Evolutionary conservation across 2,888 invertebrate genomes (phyloP), one percentile per base, ranked within the genome.

Genomic region (Acheta domesticus): DNA sequence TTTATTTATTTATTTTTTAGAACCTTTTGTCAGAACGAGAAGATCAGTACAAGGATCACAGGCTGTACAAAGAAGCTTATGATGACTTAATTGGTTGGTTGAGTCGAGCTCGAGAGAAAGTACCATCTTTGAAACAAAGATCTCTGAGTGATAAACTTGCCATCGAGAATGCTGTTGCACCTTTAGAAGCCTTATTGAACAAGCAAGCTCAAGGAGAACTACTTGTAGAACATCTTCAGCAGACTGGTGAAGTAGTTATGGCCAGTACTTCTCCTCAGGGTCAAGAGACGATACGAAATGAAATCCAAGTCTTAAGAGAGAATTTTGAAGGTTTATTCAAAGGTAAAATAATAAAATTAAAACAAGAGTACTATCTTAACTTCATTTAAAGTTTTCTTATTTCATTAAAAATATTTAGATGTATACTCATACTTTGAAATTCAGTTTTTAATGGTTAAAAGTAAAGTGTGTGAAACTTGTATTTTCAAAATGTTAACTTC

Each of bases 141-240:
- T 92, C 94, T 4, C 87, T 96, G 0, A 93, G 95, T 77, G 96
- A 96, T 84, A 95, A 96, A 86, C 86, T 96, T 80, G 94, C 96
- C 0, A 93, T 97, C 82, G 96, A 97, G 86, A 94, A 94, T 84
- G 94, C 95, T 11, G 94, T 96, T 0, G 93, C 93, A 48, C 95
- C 96, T n/a, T 90, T 96, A 75, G 96, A 96, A 84, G 92, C 93
- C 79, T 87, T 96, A 50, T 88, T 96, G 49, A 96, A 96, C 84
- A 96, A 96, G 85, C 94, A 96, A 87, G 95, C 95, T 11, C 96
- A 96, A 88, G 97, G 97, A 5, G 96, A 96, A 86, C 87, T 96
- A 0, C 87, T 96, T 78, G 90, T 96, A 12, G 96, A 97, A 86
- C 94, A 96, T 86, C 88, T 96, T 77, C 93, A 94, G 82, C 96